Conservation (phyloP, 30 jellyfish, hydroid and myxozoan genomes). For the Turritopsis dohrnii region DNA sequence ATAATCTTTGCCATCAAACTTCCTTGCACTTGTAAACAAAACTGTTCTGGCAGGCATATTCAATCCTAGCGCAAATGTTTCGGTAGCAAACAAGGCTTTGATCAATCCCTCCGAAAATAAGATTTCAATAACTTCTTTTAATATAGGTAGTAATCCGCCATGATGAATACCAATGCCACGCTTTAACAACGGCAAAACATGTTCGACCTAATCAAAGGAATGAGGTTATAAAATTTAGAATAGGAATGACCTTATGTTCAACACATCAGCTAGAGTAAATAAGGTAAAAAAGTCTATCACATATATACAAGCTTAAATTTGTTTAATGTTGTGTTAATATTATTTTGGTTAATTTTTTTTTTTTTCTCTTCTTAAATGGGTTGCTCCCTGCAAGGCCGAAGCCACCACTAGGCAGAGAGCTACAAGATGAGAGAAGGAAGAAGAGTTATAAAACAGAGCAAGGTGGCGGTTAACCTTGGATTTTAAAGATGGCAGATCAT, state of each 20-base stretch:
- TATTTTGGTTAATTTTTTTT: too few species aligned
- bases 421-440: too few species aligned
- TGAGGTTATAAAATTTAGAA: neutral
- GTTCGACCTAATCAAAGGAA: slow-evolving; percentile 61
- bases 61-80: slow-evolving; percentile 97
- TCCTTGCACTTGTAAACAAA: slow-evolving; percentile 93
- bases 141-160: slow-evolving; percentile 96
- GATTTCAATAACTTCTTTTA: slow-evolving; percentile 95
- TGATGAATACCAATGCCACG: slow-evolving; percentile 99
- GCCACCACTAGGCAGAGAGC: too few species aligned
- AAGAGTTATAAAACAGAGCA: too few species aligned
- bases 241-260: neutral
- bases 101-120: slow-evolving; percentile 95
- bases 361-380: too few species aligned
- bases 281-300: too few species aligned
- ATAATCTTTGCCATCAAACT: slow-evolving; percentile 90
- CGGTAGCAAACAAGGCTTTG: slow-evolving; percentile 98
- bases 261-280: too few species aligned
- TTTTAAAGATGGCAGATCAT: too few species aligned
- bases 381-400: too few species aligned
- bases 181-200: slow-evolving; percentile 81
- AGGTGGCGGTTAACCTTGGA: too few species aligned
- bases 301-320: too few species aligned
- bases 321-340: too few species aligned
- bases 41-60: slow-evolving; percentile 99